These are phyloP conservation scores for Linepithema humile DNA, from an alignment of 1,140 invertebrate genomes.

Conservation along the genomic window DNA sequence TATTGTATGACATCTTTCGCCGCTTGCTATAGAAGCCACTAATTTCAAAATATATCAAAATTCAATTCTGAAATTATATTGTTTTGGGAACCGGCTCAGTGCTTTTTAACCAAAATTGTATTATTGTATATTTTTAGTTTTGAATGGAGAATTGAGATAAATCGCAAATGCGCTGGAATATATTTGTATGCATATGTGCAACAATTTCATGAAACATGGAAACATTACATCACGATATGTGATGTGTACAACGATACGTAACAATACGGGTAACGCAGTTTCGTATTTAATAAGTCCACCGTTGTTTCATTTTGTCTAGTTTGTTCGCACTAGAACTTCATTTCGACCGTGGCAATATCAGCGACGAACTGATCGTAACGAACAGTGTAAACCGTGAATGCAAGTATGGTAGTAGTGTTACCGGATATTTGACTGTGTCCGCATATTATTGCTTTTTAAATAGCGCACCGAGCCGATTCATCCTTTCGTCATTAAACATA, in stretches of 20 bases:
- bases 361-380: conserved; percentile 27
- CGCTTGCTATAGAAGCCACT: neutral
- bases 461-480: neutral
- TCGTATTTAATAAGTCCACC: conserved; percentile 31
- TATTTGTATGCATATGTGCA: neutral
- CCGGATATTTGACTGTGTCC: conserved; percentile 5
- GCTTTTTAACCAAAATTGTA: neutral
- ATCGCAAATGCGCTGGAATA: neutral
- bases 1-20: neutral
- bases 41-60: neutral
- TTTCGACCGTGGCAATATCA: neutral
- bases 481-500: neutral
- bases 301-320: conserved; percentile 41
- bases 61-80: neutral
- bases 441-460: conserved; percentile 52
- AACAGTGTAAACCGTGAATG: conserved; percentile 22
- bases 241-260: neutral
- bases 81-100: too few relatives aligned
- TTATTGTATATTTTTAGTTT: neutral
- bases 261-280: conserved; percentile 16
- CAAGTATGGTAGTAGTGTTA: neutral
- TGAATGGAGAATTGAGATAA: neutral
- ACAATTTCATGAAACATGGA: conserved; percentile 10
- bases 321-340: conserved; percentile 29
- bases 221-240: neutral